These are phyloP conservation scores for Chroicocephalus ridibundus DNA, from an alignment of 2,113 vertebrate species.

Conservation along the genomic window DNA sequence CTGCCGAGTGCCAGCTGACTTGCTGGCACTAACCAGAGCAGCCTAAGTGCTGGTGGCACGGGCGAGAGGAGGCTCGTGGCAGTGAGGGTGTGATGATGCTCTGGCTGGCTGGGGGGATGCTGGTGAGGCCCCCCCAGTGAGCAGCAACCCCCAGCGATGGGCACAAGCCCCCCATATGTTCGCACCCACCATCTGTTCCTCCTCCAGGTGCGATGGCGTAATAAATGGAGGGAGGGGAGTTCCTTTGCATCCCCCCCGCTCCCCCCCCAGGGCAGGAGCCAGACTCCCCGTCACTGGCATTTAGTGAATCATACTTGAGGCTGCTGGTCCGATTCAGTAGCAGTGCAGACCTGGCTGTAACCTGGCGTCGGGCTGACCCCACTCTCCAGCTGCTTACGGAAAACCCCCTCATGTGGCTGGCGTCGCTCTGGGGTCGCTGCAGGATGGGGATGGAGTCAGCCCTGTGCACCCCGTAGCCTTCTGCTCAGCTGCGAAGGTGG, in stretches of 20 bases:
- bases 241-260: neutral
- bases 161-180: neutral
- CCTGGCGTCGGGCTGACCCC: no score
- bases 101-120: neutral
- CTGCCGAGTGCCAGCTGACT: neutral
- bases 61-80: accelerated
- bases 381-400: neutral
- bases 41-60: accelerated
- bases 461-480: neutral
- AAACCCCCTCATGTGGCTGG: neutral
- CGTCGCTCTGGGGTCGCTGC: neutral
- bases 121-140: accelerated
- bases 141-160: accelerated
- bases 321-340: neutral
- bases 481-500: neutral
- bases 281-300: neutral
- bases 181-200: neutral
- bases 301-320: neutral
- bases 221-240: neutral
- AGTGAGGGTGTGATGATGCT: neutral
- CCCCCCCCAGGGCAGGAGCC: neutral
- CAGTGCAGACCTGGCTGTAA: neutral
- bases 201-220: neutral
- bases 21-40: neutral
- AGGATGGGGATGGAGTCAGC: neutral